Evolutionary conservation across 2,888 invertebrate species (phyloP).

Genomic region (Plebejus anna): DNA sequence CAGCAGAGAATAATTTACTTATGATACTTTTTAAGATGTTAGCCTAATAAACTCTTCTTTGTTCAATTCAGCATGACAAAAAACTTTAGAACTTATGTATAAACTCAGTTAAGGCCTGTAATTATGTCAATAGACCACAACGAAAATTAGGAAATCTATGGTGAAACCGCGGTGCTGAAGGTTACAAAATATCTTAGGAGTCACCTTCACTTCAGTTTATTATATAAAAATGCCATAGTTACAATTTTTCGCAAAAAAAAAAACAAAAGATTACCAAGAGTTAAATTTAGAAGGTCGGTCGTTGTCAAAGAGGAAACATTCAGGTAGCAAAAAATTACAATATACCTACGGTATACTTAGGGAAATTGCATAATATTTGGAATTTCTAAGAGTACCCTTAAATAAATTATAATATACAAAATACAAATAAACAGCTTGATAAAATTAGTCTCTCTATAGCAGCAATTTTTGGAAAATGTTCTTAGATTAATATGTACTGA

Average conservation of each 20-base stretch:
- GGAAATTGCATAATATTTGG: no score
- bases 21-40: no score
- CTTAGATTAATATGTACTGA: no score
- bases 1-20: no score
- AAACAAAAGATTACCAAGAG: neutral
- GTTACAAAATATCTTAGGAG: slow-evolving; percentile 9
- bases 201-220: slow-evolving; percentile 8
- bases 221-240: neutral
- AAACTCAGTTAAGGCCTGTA: neutral
- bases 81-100: neutral
- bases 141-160: slow-evolving; percentile 23
- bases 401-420: no score
- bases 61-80: no score
- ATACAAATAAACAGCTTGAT: no score
- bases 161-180: slow-evolving; percentile 12
- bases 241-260: neutral
- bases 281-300: neutral
- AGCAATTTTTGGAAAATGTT: no score
- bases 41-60: no score
- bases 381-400: no score
- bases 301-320: neutral
- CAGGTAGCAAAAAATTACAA: neutral
- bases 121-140: slow-evolving; percentile 22
- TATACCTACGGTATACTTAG: neutral
- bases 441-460: no score